Conservation (phyloP, 2,113 vertebrate genomes). For the Chauna torquata region DNA sequence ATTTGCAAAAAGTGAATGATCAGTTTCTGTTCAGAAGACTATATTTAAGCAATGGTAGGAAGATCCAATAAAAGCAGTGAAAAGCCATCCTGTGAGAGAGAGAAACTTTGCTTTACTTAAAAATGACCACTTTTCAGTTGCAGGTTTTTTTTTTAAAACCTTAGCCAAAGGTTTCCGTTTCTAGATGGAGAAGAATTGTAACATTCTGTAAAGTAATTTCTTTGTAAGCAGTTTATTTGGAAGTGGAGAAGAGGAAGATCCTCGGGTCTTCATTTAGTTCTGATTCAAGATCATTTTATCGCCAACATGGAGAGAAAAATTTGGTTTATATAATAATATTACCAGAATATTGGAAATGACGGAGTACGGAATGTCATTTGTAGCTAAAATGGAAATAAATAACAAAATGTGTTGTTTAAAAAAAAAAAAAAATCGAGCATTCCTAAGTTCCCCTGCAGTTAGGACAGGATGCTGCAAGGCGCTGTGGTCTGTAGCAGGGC, state of each 20-base stretch:
- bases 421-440: not conserved
- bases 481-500: not conserved
- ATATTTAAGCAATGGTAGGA: not conserved
- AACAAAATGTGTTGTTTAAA: not conserved
- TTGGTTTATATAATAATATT: not conserved
- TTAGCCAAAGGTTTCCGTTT: not conserved
- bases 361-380: not conserved
- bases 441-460: not conserved
- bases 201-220: not conserved
- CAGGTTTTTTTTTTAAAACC: not conserved
- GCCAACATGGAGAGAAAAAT: not conserved
- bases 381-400: not conserved
- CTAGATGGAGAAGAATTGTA: not conserved
- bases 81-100: not conserved
- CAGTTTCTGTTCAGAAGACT: not conserved
- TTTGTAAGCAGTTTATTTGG: not conserved
- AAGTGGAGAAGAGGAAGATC: not conserved
- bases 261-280: not conserved
- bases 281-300: not conserved
- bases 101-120: not conserved
- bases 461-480: not conserved
- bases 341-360: not conserved
- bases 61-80: not conserved
- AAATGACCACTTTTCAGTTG: not conserved
- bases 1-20: not conserved